These are phyloP conservation scores for Pseudomyrmex sp. DNA, from an alignment of 1,140 invertebrate genomes.

Conservation along the genomic window DNA sequence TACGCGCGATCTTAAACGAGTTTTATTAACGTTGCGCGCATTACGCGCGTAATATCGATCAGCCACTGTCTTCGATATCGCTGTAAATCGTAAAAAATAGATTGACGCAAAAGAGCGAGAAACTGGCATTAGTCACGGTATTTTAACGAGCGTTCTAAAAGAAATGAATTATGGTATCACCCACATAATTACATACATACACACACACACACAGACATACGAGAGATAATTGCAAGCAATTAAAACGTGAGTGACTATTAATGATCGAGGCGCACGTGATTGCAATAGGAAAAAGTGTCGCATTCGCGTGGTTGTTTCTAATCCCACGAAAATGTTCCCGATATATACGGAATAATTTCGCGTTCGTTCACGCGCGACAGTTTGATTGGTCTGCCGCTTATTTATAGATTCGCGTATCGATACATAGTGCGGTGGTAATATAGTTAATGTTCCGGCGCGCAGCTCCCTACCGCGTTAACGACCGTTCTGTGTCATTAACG, in stretches of 20 bases:
- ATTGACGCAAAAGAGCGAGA: neutral
- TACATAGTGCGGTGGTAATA: slow-evolving; percentile 50
- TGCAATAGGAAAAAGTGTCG: neutral
- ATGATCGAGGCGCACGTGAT: neutral
- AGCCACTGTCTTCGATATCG: slow-evolving; percentile 36
- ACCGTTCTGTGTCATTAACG: slow-evolving; percentile 65
- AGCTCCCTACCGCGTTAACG: slow-evolving; percentile 52
- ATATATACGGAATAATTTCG: neutral
- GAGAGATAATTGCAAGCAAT: slow-evolving; percentile 7
- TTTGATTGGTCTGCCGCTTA: slow-evolving; percentile 48
- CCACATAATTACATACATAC: neutral
- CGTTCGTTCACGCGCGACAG: slow-evolving; percentile 7
- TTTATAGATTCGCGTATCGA: slow-evolving; percentile 58
- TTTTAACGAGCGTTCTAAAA: slow-evolving; percentile 8
- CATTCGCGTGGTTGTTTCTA: neutral
- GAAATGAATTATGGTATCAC: neutral
- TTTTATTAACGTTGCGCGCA: slow-evolving; percentile 62
- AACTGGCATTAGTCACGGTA: neutral
- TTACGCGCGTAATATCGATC: slow-evolving; percentile 55
- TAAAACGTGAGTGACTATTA: slow-evolving; percentile 3
- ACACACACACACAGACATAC: neutral
- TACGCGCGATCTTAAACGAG: slow-evolving; percentile 57
- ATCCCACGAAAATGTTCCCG: neutral
- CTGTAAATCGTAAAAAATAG: slow-evolving; percentile 4
- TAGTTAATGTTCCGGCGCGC: slow-evolving; percentile 52